A percentile compares a stretch with the other conserved stretches of the same genome.
Evolutionary conservation across 2,888 invertebrate species (phyloP).

Genomic region (Drosophila fungiperda): DNA sequence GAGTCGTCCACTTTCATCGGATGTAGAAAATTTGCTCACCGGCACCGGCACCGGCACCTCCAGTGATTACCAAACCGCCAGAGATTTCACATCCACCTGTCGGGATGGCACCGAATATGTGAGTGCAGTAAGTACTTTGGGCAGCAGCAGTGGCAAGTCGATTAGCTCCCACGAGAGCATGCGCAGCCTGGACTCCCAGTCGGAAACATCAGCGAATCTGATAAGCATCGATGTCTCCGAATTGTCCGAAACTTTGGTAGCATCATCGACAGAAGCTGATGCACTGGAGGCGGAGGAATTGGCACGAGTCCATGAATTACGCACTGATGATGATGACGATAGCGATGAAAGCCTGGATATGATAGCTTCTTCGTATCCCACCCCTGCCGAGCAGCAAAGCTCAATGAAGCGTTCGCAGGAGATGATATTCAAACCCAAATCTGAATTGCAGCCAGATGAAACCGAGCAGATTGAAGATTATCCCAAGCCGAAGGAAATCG

Average conservation of each 20-base stretch:
- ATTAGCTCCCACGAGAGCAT: slow-evolving; percentile 95
- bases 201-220: slow-evolving; percentile 93
- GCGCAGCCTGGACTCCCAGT: slow-evolving; percentile 92
- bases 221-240: slow-evolving; percentile 96
- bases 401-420: slow-evolving; percentile 95
- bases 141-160: slow-evolving; percentile 84
- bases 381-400: slow-evolving; percentile 85
- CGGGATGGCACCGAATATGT: slow-evolving; percentile 94
- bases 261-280: slow-evolving; percentile 91
- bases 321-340: slow-evolving; percentile 86
- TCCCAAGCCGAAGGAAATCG: slow-evolving; percentile 72
- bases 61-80: slow-evolving; percentile 95
- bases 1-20: slow-evolving; percentile 93
- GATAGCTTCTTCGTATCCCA: slow-evolving; percentile 52
- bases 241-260: slow-evolving; percentile 95
- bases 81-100: slow-evolving; percentile 91
- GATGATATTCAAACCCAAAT: slow-evolving; percentile 93
- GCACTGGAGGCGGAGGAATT: slow-evolving; percentile 86
- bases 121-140: slow-evolving; percentile 93
- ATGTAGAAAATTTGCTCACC: slow-evolving; percentile 92
- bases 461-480: slow-evolving; percentile 61
- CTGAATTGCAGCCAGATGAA: slow-evolving; percentile 84
- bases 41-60: slow-evolving; percentile 86
- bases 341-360: slow-evolving; percentile 86
- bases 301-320: slow-evolving; percentile 87